These are phyloP conservation scores for Junonia oenone DNA, from an alignment of 2,888 invertebrate genomes.

Conservation along the genomic window DNA sequence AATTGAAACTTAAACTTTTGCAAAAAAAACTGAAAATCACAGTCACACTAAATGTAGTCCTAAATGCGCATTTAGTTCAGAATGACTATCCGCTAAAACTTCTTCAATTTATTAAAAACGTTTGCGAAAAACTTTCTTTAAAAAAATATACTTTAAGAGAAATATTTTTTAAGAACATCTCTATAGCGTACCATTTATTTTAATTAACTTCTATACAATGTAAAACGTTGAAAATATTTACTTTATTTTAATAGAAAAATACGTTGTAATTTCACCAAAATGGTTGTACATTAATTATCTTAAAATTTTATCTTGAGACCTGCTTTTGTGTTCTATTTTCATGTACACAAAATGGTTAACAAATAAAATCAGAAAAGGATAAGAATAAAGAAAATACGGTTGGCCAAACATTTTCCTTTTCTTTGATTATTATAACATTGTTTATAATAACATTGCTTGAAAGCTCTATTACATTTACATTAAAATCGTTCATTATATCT, in stretches of 20 bases:
- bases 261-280: constrained; percentile 13
- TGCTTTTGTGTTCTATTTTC: not conserved
- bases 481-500: too few species aligned
- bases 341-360: not conserved
- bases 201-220: not conserved
- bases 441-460: too few species aligned
- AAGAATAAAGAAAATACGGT: not conserved
- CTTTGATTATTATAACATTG: too few species aligned
- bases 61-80: not conserved
- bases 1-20: too few species aligned
- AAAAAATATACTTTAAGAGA: not conserved
- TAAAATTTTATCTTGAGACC: constrained; percentile 8
- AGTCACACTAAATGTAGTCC: not conserved
- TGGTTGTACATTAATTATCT: constrained; percentile 18
- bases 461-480: too few species aligned
- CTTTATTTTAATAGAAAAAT: constrained; percentile 11
- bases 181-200: not conserved
- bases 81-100: not conserved
- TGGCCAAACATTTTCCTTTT: not conserved
- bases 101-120: not conserved
- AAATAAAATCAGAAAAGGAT: constrained; percentile 3
- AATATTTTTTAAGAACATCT: not conserved
- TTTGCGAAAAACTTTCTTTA: not conserved
- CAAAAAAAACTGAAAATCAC: not conserved
- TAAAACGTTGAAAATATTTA: not conserved